Percentiles rank a stretch among this genome's conserved stretches.
Conservation (phyloP, 2,888 invertebrate genomes). For the Euzophera pinguis region DNA sequence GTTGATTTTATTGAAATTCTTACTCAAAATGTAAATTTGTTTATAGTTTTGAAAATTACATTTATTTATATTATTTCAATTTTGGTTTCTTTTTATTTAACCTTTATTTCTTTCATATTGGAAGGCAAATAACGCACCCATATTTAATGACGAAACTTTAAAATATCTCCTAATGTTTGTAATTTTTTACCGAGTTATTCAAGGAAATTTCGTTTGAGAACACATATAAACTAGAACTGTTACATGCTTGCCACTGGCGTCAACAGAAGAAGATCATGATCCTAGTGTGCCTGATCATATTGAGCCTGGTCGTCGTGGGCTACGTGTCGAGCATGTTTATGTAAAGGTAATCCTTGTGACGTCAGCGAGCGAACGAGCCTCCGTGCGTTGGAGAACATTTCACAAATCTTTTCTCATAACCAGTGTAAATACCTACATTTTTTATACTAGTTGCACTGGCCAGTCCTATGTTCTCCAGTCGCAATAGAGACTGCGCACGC, state of each 20-base stretch:
- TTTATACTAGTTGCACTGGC: neutral
- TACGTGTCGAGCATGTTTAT: conserved; percentile 82
- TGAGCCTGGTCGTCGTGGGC: conserved; percentile 88
- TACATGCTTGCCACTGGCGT: conserved; percentile 65
- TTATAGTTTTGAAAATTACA: conserved; percentile 68
- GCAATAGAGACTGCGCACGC: conserved; percentile 33
- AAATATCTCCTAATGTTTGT: conserved; percentile 19
- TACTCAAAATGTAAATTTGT: conserved; percentile 76
- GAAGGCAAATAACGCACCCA: conserved; percentile 74
- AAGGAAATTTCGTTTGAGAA: conserved; percentile 36
- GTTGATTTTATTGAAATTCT: conserved; percentile 47
- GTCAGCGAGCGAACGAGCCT: conserved; percentile 42
- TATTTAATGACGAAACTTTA: conserved; percentile 25
- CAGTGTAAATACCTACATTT: neutral
- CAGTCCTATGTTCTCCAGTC: conserved; percentile 17
- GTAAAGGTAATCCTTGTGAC: conserved; percentile 69
- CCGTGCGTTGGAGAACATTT: conserved; percentile 20
- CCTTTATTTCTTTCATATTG: conserved; percentile 22
- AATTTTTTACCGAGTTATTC: conserved; percentile 29
- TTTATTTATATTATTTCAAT: conserved; percentile 74
- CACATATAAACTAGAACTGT: conserved; percentile 68
- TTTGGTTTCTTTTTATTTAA: conserved; percentile 49
- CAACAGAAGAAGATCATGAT: conserved; percentile 95
- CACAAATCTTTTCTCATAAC: neutral
- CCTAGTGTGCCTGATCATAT: conserved; percentile 92